These are phyloP conservation scores for Lasius fuliginosus DNA, from an alignment of 2,888 invertebrate species.

Conservation along the genomic window DNA sequence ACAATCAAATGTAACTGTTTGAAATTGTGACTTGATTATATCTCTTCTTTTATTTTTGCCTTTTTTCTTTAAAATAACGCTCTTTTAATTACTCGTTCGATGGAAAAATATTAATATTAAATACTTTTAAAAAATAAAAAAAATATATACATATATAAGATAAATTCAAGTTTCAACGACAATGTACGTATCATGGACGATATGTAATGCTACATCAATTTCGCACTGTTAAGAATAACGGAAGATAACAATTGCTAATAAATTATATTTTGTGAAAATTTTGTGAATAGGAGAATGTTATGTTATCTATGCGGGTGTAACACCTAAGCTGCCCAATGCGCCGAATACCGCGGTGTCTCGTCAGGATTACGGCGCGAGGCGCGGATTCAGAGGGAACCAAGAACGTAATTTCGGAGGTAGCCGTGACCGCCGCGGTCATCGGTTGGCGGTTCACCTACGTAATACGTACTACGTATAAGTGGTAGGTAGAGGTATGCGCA, in stretches of 20 bases:
- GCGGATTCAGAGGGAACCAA: slow-evolving; percentile 53
- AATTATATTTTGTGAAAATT: slow-evolving; percentile 8
- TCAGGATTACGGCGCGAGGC: slow-evolving; percentile 56
- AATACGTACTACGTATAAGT: slow-evolving; percentile 77
- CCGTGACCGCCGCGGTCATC: slow-evolving; percentile 77
- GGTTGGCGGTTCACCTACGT: slow-evolving; percentile 74
- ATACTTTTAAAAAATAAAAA: neutral
- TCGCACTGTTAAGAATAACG: neutral
- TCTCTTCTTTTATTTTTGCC: neutral
- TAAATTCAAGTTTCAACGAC: neutral
- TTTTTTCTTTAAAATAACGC: neutral
- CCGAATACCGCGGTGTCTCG: slow-evolving; percentile 59
- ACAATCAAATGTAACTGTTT: neutral
- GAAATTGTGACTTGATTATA: neutral
- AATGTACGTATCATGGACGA: neutral
- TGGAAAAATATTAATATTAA: neutral
- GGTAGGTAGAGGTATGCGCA: slow-evolving; percentile 76
- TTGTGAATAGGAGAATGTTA: slow-evolving; percentile 34
- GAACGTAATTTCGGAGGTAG: slow-evolving; percentile 73
- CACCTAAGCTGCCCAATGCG: slow-evolving; percentile 51
- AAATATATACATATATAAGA: too few species aligned
- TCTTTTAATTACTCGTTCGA: neutral
- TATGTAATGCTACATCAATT: neutral
- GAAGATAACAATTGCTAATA: neutral
- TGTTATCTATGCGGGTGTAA: slow-evolving; percentile 52